Evolutionary conservation across 2,113 vertebrate species (phyloP), one percentile per base, ranked within the genome.

Genomic region (Poecile atricapillus): DNA sequence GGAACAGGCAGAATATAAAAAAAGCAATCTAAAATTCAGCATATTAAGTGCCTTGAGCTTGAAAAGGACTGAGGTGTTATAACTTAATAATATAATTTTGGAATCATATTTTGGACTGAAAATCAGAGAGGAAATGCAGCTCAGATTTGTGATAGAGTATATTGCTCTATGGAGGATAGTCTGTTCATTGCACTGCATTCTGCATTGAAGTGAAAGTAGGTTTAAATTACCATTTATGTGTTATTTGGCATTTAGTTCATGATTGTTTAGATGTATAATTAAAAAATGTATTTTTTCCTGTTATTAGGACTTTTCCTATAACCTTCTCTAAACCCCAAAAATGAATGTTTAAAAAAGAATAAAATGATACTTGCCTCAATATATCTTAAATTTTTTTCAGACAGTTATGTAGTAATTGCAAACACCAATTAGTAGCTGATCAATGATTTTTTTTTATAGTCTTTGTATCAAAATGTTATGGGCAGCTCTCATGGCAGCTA

Each of bases 11-110:
- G 96, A 96, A 91, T 97, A 96, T 97, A 94, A 97, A 98, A 98
- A 97, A 96, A 83, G 77, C 90, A 95, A 97, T 97, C 96, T 96
- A 96, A 98, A 97, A 97, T 97, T 97, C 95, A 95, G 93, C 93
- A 97, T 88, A 94, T 96, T 96, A 98, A 97, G 62, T 97, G 95
- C 92, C 83, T 85, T 69, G 41, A 96, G 83, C 92, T 95, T 96
- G 94, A 86, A 97, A 97, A 96, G 94, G 41, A 93, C 90, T 91
- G 89, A 97, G 95, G 81, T 94, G 84, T 97, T 98, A 96, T 91
- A 97, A 95, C 91, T 97, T 96, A 97, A 97, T 96, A 95, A 96
- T 90, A 95, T 92, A 47, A 95, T 96, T 92, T 74, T 68, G 62
- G 92, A 97, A 96, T 95, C 95, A 88, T 60, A 81, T 95, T 97